Evolutionary conservation across 1,140 invertebrate species (phyloP).

Genomic region (Anastrepha obliqua): DNA sequence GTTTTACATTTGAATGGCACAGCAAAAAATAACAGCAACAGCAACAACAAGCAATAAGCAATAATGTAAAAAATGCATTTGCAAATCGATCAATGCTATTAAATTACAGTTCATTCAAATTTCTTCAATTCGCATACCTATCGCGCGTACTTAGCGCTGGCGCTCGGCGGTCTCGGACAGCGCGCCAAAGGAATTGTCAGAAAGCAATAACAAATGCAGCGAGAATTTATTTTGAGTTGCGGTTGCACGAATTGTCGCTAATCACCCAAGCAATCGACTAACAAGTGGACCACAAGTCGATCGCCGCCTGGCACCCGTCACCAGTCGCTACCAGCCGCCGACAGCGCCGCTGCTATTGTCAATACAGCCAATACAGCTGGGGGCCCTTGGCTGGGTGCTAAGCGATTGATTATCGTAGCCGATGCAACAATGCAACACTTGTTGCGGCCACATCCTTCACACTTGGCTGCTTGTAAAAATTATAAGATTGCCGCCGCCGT

Average conservation of each 20-base stretch:
- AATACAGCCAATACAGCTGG: not conserved
- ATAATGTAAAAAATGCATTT: not conserved
- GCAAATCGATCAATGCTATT: conserved; percentile 14
- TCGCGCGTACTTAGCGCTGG: not conserved
- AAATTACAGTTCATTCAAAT: conserved; percentile 50
- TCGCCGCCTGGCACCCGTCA: not conserved
- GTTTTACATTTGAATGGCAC: conserved; percentile 26
- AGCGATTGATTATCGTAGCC: conserved; percentile 17
- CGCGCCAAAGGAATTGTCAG: not conserved
- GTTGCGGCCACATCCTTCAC: conserved; percentile 55
- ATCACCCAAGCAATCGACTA: conserved; percentile 48
- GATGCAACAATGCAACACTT: conserved; percentile 37
- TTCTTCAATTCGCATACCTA: not conserved
- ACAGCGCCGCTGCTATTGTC: not conserved
- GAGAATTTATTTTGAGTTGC: not conserved
- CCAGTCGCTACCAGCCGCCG: not conserved
- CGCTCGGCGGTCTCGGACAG: not conserved
- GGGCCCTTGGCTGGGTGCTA: conserved; percentile 32
- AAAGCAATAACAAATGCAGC: conserved; percentile 9
- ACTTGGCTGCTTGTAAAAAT: conserved; percentile 54
- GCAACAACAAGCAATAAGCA: not conserved
- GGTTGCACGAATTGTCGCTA: conserved; percentile 51
- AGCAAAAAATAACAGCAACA: not conserved
- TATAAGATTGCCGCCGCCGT: not conserved
- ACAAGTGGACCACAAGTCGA: conserved; percentile 13